phyloP scores from a whole-genome alignment of 2,888 invertebrate species.

The Oscheius myriophilus region DNA sequence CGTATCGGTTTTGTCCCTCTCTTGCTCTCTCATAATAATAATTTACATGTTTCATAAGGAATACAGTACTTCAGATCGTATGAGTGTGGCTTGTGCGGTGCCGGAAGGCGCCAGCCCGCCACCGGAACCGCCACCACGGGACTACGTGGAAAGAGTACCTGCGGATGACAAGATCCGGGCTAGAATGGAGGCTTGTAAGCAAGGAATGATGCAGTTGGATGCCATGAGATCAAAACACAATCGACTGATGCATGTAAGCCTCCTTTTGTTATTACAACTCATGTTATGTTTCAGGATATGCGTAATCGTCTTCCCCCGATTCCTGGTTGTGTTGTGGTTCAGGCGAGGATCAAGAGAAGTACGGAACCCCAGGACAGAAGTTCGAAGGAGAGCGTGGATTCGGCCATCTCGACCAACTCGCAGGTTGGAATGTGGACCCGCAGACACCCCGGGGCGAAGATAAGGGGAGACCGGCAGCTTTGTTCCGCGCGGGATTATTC shows the following conservation, averaged over 20 bases:
- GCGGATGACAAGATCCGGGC: slow-evolving; percentile 40
- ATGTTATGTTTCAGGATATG: slow-evolving; percentile 38
- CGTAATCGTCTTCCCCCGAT: slow-evolving; percentile 46
- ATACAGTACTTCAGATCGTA: neutral
- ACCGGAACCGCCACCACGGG: slow-evolving; percentile 37
- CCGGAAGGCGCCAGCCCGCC: slow-evolving; percentile 31
- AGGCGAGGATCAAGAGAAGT: slow-evolving; percentile 39
- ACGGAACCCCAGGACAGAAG: slow-evolving; percentile 38
- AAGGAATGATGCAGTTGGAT: slow-evolving; percentile 52
- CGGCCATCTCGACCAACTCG: slow-evolving; percentile 34
- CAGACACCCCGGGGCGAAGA: no score
- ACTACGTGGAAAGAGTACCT: slow-evolving; percentile 23
- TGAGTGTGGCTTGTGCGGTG: slow-evolving; percentile 29
- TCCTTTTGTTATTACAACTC: neutral
- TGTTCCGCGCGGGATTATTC: no score
- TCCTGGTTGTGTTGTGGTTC: slow-evolving; percentile 46
- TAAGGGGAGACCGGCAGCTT: no score
- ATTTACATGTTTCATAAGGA: no score
- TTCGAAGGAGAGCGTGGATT: slow-evolving; percentile 48
- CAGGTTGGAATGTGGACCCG: no score
- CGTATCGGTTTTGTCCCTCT: no score
- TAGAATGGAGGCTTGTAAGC: slow-evolving; percentile 50
- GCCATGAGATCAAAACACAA: slow-evolving; percentile 45
- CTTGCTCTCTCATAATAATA: no score
- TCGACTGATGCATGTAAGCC: slow-evolving; percentile 40